A percentile compares a stretch with the other conserved stretches of the same genome.
These are phyloP conservation scores for Corvus moneduloides DNA, from an alignment of 2,113 vertebrate genomes.

Conservation along the genomic window DNA sequence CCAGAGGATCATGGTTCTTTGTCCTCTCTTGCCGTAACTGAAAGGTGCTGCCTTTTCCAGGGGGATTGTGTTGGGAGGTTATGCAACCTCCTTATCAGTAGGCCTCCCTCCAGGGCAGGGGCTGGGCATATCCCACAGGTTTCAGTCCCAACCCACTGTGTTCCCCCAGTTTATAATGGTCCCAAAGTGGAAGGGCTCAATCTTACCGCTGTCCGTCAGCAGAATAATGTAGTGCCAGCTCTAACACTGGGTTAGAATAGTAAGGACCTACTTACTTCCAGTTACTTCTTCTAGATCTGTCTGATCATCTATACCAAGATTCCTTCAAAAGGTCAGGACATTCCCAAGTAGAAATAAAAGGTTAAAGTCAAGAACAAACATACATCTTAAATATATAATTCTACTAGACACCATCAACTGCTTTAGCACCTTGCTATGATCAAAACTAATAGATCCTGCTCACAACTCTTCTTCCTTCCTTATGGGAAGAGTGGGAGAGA, in stretches of 20 bases:
- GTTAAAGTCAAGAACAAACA: background rate
- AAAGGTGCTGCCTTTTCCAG: too few relatives aligned
- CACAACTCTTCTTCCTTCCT: background rate
- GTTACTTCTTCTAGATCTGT: background rate
- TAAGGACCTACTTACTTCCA: background rate
- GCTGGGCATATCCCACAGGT: too few relatives aligned
- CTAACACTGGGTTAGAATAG: background rate
- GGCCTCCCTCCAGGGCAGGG: too few relatives aligned
- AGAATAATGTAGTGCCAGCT: background rate
- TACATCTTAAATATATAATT: background rate
- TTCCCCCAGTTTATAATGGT: background rate
- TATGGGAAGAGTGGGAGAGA: background rate
- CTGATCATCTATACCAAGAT: background rate
- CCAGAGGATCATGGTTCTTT: too few relatives aligned
- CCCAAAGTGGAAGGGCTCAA: background rate
- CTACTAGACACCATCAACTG: background rate
- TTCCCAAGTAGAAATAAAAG: background rate
- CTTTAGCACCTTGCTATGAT: background rate
- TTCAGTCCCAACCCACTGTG: background rate
- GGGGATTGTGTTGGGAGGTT: too few relatives aligned
- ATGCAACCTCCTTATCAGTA: too few relatives aligned
- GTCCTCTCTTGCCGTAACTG: too few relatives aligned
- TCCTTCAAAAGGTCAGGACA: background rate
- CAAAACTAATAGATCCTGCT: background rate
- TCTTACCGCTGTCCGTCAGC: background rate